A percentile compares a stretch with the other conserved stretches of the same genome.
Evolutionary conservation across 2,797 vertebrate species (phyloP).

Genomic region (Okamejei kenojei): DNA sequence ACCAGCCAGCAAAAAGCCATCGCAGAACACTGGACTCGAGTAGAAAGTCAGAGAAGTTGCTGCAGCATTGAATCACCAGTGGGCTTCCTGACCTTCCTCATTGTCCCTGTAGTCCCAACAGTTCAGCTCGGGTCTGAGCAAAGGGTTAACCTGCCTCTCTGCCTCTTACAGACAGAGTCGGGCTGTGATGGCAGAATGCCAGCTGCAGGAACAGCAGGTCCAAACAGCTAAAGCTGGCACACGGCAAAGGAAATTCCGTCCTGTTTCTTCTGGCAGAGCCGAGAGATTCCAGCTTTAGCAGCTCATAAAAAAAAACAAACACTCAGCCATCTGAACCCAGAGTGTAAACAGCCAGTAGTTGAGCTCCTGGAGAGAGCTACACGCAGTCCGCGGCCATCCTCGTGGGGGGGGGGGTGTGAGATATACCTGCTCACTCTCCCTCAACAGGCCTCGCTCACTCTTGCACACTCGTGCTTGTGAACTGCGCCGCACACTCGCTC

Average conservation of each 20-base stretch:
- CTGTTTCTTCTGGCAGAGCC: slow-evolving; percentile 28
- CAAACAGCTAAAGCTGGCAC: slow-evolving; percentile 32
- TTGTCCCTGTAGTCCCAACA: background rate
- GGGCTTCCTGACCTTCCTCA: background rate
- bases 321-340: slow-evolving; percentile 26
- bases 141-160: background rate
- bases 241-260: slow-evolving; percentile 29
- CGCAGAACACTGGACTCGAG: too few species aligned
- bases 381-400: background rate
- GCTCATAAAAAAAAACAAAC: slow-evolving; percentile 37
- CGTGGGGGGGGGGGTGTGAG: too few species aligned
- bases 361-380: background rate
- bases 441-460: too few species aligned
- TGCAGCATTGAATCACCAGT: too few species aligned
- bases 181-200: background rate
- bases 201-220: background rate
- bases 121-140: background rate
- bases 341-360: slow-evolving; percentile 27
- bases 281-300: slow-evolving; percentile 33
- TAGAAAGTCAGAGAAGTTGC: too few species aligned
- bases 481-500: too few species aligned
- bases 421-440: background rate
- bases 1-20: too few species aligned
- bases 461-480: too few species aligned
- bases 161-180: background rate